phyloP scores from a whole-genome alignment of 2,797 vertebrate genomes.

The Coreius guichenoti region DNA sequence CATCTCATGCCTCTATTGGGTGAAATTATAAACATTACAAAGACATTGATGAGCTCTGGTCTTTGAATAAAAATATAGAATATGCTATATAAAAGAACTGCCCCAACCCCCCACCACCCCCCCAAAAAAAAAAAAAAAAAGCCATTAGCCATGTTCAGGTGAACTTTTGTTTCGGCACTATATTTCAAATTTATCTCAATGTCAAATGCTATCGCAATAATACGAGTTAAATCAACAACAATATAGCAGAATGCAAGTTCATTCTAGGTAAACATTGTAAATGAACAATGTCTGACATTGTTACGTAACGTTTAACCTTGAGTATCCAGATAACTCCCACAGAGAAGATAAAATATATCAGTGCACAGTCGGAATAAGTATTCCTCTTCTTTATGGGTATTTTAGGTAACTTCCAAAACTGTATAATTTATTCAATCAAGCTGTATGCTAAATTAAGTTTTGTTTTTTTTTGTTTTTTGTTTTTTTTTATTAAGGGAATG shows the following conservation, averaged over 20 bases:
- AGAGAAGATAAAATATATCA: background rate
- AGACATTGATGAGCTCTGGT: background rate
- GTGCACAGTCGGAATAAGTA: background rate
- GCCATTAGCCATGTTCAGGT: background rate
- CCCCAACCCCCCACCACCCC: accelerated
- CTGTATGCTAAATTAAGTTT: background rate
- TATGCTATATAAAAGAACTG: background rate
- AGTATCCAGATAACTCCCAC: background rate
- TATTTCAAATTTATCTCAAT: background rate
- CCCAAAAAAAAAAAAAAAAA: background rate
- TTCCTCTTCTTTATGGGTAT: background rate
- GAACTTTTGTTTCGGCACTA: background rate
- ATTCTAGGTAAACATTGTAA: background rate
- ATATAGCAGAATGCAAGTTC: background rate
- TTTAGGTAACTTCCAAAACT: background rate
- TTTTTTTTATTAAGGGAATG: background rate
- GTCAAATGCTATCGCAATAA: background rate
- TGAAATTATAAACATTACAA: background rate
- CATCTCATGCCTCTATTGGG: background rate
- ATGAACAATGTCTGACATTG: slow-evolving; percentile 13
- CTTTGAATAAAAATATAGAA: background rate
- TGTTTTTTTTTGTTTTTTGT: background rate
- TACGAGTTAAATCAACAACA: background rate
- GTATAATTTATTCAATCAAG: background rate
- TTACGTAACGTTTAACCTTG: slow-evolving; percentile 58